Base-by-base conservation (phyloP, 2,113 vertebrate genomes). In the Gobiocypris rarus region DNA sequence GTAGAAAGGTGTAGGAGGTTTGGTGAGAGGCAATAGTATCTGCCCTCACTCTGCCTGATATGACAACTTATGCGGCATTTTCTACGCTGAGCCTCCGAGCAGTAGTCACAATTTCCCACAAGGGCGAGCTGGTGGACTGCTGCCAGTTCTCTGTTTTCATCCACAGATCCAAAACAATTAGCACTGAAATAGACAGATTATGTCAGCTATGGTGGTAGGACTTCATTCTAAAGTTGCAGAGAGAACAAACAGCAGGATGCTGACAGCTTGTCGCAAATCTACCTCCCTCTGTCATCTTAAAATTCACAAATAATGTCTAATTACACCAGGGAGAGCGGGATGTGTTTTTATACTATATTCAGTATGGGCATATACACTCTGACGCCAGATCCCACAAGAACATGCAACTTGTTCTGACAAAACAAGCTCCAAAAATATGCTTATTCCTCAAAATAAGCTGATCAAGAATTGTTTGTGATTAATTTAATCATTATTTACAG, bases 61-160 rank as follows among this genome's bases (percentile, higher is more conserved):
- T 85, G 85, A 88, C 87, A 84, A 84, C 59, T 86, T 54, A 56
- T 85, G 80, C 79, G n/a, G 82, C 63, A 78, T 81, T 80, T 80
- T 61, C 84, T 71, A 31, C 28, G n/a, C 81, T n/a, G 56, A 79
- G 81, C 75, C 69, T 82, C n/a, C 14, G 43, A 52, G 86, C 73
- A 76, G 75, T 34, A 17, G 19, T 22, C 81, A 50, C 61, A 71
- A 34, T 86, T 58, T 69, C 28, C 50, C 61, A 26, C 10, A 59
- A 58, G 43, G 52, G 52, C 1, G 52, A 59, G 43, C 28, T 45
- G 52, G 34, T 73, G 84, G 84, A 85, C 67, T 15, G 56, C 67
- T 63, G 84, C 84, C 84, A 85, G 54, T 24, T 43, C 67, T 38
- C 26, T 48, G 76, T 77, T 31, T 45, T 73, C 22, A 71, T 81